Conservation (phyloP, 2,888 invertebrate species). For the Dynastes grantii region DNA sequence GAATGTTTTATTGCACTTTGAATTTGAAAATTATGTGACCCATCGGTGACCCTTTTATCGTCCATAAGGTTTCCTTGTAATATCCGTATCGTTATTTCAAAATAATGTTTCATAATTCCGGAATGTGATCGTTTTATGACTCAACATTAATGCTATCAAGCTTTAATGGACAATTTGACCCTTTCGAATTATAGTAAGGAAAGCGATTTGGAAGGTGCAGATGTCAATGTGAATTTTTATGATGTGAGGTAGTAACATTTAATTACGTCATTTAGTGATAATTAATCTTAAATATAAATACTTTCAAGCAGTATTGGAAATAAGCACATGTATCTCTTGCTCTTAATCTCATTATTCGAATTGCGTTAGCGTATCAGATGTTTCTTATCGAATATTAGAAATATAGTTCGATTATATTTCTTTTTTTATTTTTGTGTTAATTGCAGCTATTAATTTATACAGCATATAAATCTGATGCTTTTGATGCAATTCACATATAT, state of each 20-base stretch:
- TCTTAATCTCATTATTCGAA: no score
- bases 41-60: neutral
- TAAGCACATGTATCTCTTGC: no score
- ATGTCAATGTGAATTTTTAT: neutral
- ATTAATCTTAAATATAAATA: no score
- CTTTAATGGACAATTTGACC: neutral
- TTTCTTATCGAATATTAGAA: no score
- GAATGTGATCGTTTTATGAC: neutral
- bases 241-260: neutral
- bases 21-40: constrained; percentile 1
- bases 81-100: neutral
- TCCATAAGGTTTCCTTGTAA: neutral
- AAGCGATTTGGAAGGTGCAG: neutral
- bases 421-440: no score
- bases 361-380: no score
- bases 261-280: no score
- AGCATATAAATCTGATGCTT: no score
- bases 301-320: no score
- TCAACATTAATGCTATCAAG: neutral
- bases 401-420: no score
- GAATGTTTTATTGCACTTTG: neutral
- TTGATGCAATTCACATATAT: no score
- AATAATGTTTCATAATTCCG: constrained; percentile 11
- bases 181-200: neutral
- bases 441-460: no score